phyloP scores from a whole-genome alignment of 2,113 vertebrate species.

The Polyodon spathula region DNA sequence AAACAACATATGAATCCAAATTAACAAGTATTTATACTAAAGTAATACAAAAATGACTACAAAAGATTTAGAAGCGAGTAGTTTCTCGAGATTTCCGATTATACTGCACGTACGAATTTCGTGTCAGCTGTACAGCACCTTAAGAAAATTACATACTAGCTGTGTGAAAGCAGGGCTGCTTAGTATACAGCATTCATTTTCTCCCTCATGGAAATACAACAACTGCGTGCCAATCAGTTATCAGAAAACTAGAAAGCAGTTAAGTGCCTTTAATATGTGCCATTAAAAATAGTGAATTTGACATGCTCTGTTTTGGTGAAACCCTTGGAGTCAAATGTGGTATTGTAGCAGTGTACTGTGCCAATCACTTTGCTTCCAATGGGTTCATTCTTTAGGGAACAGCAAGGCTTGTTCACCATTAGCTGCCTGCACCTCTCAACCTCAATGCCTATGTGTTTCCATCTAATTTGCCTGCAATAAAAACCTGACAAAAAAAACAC shows the following conservation, averaged over 20 bases:
- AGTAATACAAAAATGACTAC: too few relatives aligned
- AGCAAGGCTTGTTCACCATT: not conserved
- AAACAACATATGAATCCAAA: too few relatives aligned
- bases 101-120: too few relatives aligned
- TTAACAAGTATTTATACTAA: too few relatives aligned
- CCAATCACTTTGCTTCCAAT: not conserved
- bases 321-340: not conserved
- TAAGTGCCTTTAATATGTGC: slow-evolving; percentile 11
- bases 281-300: slow-evolving; percentile 19
- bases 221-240: slow-evolving; percentile 16
- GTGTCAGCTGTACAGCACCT: slow-evolving; percentile 6
- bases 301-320: slow-evolving; percentile 1
- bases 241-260: slow-evolving; percentile 21
- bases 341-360: not conserved
- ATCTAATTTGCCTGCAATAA: not conserved
- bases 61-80: too few relatives aligned
- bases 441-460: not conserved
- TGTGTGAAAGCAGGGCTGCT: slow-evolving; percentile 6
- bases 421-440: not conserved
- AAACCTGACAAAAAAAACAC: not conserved
- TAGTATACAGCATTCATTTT: slow-evolving; percentile 12
- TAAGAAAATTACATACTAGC: slow-evolving; percentile 7
- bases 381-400: not conserved
- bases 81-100: too few relatives aligned
- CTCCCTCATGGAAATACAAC: not conserved